Base-by-base conservation (phyloP, 2,797 vertebrate species). In the Lacerta agilis region DNA sequence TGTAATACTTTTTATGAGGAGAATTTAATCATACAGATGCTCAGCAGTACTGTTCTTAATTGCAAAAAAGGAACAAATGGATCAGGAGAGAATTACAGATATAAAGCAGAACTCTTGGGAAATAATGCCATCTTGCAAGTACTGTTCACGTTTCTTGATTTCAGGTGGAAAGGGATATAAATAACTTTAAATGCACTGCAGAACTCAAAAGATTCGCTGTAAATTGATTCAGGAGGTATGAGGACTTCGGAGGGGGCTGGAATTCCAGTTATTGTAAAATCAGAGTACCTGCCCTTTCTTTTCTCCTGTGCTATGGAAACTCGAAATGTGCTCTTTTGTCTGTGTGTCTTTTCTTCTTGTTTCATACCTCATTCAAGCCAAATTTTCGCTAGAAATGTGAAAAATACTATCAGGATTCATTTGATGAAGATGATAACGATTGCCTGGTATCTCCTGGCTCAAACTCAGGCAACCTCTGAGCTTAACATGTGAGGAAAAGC, bases 1-100 rank as follows among this genome's bases (percentile, higher is more conserved):
- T 87, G 86, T 73, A 87, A 41, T 79, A 80, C 5, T 80, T 80
- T 80, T 73, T 81, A 80, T 87, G 78, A 69, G n/a, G 27, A 61
- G 20, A 73, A 43, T 79, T 81, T 86, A 72, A 86, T 80, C 77
- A 79, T 80, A 72, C 77, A 86, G 45, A 49, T 86, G 85, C 25
- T 80, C 49, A 13, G 36, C 66, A 11, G 17, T 87, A 73, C 49
- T 81, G 33, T 61, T 87, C 55, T 87, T 81, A 87, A 80, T 81
- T 87, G 86, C 67, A 87, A 49, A 67, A 67, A 67, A 41, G 43
- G 84, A 78, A 86, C 84, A 86, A 43, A 87, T 87, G 78, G 49
- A 72, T 73, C 67, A 80, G 45, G 4, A 61, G 67, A 71, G 69
- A 87, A 49, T 79, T 86, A 79, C 20, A 27, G 61, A 79, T 61